Evolutionary conservation across 2,797 vertebrate species (phyloP).

Genomic region (Parauchenoglanis ngamensis): DNA sequence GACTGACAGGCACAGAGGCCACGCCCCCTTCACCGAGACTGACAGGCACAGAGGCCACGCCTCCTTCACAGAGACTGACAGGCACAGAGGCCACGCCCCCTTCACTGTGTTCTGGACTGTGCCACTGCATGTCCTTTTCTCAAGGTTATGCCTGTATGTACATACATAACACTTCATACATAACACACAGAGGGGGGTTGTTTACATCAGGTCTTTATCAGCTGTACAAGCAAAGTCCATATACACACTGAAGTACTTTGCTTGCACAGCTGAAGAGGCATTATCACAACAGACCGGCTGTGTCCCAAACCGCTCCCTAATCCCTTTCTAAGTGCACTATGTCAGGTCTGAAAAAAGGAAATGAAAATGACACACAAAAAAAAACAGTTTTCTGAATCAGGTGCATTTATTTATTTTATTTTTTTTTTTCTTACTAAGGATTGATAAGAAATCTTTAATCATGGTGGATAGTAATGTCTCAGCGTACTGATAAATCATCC

Average conservation of each 20-base stretch:
- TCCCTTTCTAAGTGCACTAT: background rate
- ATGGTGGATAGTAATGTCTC: background rate
- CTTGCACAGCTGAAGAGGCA: slow-evolving; percentile 29
- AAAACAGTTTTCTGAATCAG: no score
- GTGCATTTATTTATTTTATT: no score
- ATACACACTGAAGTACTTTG: background rate
- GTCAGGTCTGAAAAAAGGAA: background rate
- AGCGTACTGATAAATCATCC: background rate
- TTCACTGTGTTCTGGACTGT: background rate
- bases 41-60: background rate
- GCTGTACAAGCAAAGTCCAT: slow-evolving; percentile 30
- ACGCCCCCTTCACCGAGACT: background rate
- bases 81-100: background rate
- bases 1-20: background rate
- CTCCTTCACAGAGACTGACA: background rate
- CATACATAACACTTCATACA: background rate
- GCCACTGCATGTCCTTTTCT: background rate
- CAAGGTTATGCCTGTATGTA: slow-evolving; percentile 21
- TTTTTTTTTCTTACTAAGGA: background rate
- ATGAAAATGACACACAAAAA: no score
- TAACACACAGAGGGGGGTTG: background rate
- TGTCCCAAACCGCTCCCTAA: background rate
- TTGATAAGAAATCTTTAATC: background rate
- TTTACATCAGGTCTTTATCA: slow-evolving; percentile 25
- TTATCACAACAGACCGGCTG: background rate